Evolutionary conservation across 2,888 invertebrate species (phyloP), one percentile per base, ranked within the genome.

Genomic region (Protula sp.): DNA sequence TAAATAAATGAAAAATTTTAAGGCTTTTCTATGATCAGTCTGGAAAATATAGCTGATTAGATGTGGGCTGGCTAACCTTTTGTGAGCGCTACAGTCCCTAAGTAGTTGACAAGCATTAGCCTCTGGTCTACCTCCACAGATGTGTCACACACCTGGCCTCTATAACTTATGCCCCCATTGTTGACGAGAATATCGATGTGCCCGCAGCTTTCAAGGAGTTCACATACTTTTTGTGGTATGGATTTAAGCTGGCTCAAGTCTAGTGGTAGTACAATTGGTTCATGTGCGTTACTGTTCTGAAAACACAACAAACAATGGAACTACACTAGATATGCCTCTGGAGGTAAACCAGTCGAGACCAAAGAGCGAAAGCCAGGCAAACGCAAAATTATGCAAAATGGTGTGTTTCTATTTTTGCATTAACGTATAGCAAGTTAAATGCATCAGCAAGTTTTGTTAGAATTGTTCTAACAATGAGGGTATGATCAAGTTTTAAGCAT

Each of bases 31-130:
- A 38, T 38, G 45, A 38, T 14, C 9, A 38, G 9, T 38, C n/a
- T 9, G n/a, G n/a, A 38, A 14, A 38, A 38, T 38, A 38, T 38
- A 14, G 45, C 9, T 14, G n/a, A 38, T 14, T 14, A 38, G n/a
- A 38, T 38, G n/a, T 14, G 9, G n/a, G 38, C 9, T 19, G 9
- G 9, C 38, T 50, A 83, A 91, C 94, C 91, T 88, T 93, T 94
- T 1, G 94, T 92, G 29, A 98, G 82, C 38, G 90, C 90, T 58
- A 95, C 87, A 67, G 93, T 87, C 22, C 95, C 95, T 83, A 98
- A 93, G 81, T 92, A 98, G 84, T 99, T 99, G 4, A 94, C 88
- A 45, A 87, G 83, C 95, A 98, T 95, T 50, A 97, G 85, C 83
- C 88, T 87, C 62, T 88, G 85, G 80, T 93, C 89, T 9, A 95